Conservation (phyloP, 1,140 invertebrate species). For the Drosophila murphyi region DNA sequence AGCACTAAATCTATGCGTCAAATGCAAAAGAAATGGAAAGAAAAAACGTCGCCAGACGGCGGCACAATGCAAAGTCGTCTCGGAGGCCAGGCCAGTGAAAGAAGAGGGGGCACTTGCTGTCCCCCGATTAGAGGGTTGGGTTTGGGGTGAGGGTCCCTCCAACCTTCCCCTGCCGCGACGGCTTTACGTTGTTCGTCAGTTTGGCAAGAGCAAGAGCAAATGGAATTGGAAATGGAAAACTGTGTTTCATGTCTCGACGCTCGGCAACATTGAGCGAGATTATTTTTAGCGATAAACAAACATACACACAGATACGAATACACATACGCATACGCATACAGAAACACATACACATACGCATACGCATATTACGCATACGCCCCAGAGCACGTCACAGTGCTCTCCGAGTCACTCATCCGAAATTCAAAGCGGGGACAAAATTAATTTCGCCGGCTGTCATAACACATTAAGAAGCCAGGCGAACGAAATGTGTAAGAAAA, state of each 20-base stretch:
- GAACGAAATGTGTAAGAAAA: constrained; percentile 21
- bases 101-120: constrained; percentile 26
- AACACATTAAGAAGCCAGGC: constrained; percentile 46
- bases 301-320: constrained; percentile 9
- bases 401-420: constrained; percentile 34
- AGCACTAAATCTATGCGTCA: constrained; percentile 45
- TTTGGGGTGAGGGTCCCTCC: not conserved
- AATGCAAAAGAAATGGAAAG: constrained; percentile 31
- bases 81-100: constrained; percentile 1
- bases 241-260: constrained; percentile 31
- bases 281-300: constrained; percentile 49
- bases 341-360: constrained; percentile 1
- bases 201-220: constrained; percentile 18
- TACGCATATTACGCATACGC: constrained; percentile 64
- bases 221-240: constrained; percentile 33
- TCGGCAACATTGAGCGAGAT: constrained; percentile 38
- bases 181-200: not conserved
- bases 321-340: constrained; percentile 5
- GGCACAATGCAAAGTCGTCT: constrained; percentile 36
- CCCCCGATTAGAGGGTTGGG: not conserved
- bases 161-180: not conserved
- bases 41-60: constrained; percentile 21
- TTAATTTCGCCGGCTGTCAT: constrained; percentile 54
- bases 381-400: constrained; percentile 41
- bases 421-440: constrained; percentile 48